phyloP scores from a whole-genome alignment of 2,113 vertebrate genomes.

The Sterna hirundo region DNA sequence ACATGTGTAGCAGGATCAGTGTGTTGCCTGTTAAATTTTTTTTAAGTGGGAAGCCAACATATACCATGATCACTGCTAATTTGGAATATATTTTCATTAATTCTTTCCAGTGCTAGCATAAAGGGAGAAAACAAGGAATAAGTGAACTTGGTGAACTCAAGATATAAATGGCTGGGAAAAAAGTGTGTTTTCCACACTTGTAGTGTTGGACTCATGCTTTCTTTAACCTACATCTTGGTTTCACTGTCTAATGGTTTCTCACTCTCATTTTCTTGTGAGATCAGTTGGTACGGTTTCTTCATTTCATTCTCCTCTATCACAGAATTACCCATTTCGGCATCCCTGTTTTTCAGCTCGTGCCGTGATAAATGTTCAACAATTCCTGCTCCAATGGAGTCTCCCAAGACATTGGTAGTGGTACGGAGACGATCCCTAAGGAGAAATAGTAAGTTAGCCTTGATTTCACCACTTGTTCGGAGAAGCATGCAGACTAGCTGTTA shows the following conservation, averaged over 20 bases:
- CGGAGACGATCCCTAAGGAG: constrained; percentile 83
- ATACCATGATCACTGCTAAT: constrained; percentile 26
- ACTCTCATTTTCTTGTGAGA: constrained; percentile 85
- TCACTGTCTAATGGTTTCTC: constrained; percentile 84
- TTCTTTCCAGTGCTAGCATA: constrained; percentile 37
- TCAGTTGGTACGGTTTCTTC: constrained; percentile 90
- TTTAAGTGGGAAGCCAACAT: constrained; percentile 25
- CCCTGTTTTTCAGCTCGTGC: constrained; percentile 84
- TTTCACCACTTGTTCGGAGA: not conserved
- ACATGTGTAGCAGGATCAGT: constrained; percentile 37
- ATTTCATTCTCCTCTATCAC: constrained; percentile 91
- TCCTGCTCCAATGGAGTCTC: constrained; percentile 94
- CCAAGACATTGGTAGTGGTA: constrained; percentile 93
- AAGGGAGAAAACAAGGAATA: constrained; percentile 23
- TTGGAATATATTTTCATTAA: constrained; percentile 48
- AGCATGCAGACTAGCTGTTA: not conserved
- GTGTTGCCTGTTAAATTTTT: constrained; percentile 40
- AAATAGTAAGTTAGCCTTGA: not conserved
- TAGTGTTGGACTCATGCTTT: not conserved
- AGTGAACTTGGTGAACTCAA: constrained; percentile 26
- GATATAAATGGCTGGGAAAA: not conserved
- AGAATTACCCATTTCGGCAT: constrained; percentile 87
- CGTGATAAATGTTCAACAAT: constrained; percentile 94
- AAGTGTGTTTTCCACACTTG: not conserved
- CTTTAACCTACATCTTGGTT: constrained; percentile 89